phyloP scores from a whole-genome alignment of 53 echinoderm and acorn worm species.

The Holothuria scabra region DNA sequence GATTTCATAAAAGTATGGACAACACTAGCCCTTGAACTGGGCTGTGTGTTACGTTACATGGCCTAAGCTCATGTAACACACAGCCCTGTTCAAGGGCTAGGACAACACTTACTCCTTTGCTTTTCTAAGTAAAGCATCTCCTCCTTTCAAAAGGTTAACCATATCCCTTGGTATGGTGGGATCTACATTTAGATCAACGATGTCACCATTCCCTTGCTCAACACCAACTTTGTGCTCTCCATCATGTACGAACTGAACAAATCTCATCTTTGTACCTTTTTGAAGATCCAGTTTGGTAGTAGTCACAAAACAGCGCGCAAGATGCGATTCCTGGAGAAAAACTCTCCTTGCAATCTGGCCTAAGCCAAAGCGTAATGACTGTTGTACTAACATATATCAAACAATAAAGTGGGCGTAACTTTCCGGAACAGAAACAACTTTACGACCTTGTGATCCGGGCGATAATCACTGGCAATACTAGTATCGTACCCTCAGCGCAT shows the following conservation, averaged over 20 bases:
- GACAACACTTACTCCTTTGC: constrained; percentile 64
- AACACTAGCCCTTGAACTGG: no score
- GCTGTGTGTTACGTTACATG: background rate
- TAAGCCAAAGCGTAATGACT: background rate
- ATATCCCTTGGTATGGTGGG: constrained; percentile 64
- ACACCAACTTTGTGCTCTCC: constrained; percentile 66
- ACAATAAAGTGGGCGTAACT: background rate
- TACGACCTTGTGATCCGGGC: background rate
- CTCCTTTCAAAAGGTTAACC: constrained; percentile 76
- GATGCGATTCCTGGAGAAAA: background rate
- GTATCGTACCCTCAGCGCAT: no score
- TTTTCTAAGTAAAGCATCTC: constrained; percentile 55
- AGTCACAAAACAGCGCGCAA: background rate
- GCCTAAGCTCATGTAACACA: no score
- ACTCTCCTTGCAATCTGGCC: background rate
- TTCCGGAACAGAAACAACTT: background rate
- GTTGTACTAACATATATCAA: background rate
- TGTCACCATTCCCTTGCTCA: constrained; percentile 81
- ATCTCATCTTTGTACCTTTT: constrained; percentile 62
- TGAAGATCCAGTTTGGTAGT: no score
- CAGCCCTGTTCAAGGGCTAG: no score
- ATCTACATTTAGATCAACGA: constrained; percentile 80
- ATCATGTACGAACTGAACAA: constrained; percentile 76
- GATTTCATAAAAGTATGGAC: no score
- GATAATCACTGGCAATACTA: background rate